Conservation (phyloP, 2,797 vertebrate species). For the Parambassis ranga region DNA sequence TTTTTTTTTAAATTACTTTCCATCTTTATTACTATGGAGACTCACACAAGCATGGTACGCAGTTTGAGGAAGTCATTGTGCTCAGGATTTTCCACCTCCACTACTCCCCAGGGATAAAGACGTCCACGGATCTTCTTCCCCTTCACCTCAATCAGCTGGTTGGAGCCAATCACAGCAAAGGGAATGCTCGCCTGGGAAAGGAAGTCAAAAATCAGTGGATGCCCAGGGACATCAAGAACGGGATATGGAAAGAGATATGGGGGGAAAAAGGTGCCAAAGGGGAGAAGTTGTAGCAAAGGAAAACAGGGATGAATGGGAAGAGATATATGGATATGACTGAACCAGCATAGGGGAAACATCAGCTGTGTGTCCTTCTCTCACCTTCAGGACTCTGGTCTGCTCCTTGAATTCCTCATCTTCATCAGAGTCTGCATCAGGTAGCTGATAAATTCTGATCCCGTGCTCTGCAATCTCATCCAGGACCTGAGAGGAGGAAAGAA, state of each 20-base stretch:
- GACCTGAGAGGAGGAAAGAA: slow-evolving; percentile 72
- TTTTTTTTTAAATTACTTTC: slow-evolving; percentile 2
- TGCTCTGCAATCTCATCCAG: slow-evolving; percentile 93
- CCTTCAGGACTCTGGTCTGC: slow-evolving; percentile 88
- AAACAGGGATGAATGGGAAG: not conserved
- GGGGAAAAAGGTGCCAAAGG: slow-evolving; percentile 10
- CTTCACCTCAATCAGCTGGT: slow-evolving; percentile 93
- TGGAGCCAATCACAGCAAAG: slow-evolving; percentile 89
- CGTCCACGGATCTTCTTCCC: slow-evolving; percentile 91
- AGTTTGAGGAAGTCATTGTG: slow-evolving; percentile 94
- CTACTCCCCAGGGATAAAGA: slow-evolving; percentile 88
- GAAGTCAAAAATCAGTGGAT: slow-evolving; percentile 21
- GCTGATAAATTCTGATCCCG: slow-evolving; percentile 91
- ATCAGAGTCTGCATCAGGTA: slow-evolving; percentile 92
- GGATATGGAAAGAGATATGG: not conserved
- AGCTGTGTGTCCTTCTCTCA: slow-evolving; percentile 43
- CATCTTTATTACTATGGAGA: slow-evolving; percentile 37
- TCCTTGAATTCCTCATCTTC: slow-evolving; percentile 93
- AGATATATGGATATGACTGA: not conserved
- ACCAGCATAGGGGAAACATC: not conserved
- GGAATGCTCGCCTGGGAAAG: slow-evolving; percentile 85
- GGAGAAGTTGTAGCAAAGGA: not conserved
- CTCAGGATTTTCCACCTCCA: slow-evolving; percentile 92
- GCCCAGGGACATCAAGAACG: not conserved
- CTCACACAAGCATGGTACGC: slow-evolving; percentile 90